Percentiles rank a stretch among this genome's conserved stretches.
Evolutionary conservation across 2,888 invertebrate species (phyloP).

Genomic region (Tridacna gigas): DNA sequence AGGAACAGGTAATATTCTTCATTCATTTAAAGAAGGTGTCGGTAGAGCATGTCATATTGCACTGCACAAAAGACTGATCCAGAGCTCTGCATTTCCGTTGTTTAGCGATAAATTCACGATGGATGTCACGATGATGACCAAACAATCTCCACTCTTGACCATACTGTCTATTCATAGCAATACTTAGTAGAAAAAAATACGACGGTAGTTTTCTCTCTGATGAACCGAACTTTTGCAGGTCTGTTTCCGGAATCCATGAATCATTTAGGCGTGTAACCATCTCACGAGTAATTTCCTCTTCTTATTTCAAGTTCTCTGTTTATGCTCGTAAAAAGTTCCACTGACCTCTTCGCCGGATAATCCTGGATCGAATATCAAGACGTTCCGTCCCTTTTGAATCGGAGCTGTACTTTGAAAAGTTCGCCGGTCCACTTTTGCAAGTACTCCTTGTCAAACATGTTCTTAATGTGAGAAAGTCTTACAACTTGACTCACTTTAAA

Average conservation of each 20-base stretch:
- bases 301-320: constrained; percentile 23
- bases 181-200: neutral
- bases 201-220: too few species aligned
- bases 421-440: constrained; percentile 5
- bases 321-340: constrained; percentile 20
- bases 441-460: constrained; percentile 23
- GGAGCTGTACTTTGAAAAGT: neutral
- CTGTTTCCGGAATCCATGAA: constrained; percentile 33
- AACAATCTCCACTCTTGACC: constrained; percentile 11
- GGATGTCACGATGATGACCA: too few species aligned
- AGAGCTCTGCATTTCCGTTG: too few species aligned
- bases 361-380: too few species aligned
- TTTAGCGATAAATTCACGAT: too few species aligned
- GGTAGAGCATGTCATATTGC: too few species aligned
- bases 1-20: constrained; percentile 16
- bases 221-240: constrained; percentile 4
- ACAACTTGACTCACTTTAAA: constrained; percentile 41
- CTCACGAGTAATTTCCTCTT: constrained; percentile 24
- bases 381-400: constrained; percentile 3
- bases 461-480: constrained; percentile 36
- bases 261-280: constrained; percentile 46
- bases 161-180: neutral
- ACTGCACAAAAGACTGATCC: too few species aligned
- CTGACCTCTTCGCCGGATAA: constrained; percentile 47
- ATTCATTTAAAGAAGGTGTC: too few species aligned